Base-by-base conservation (phyloP, 2,888 invertebrate genomes). In the Drosophila kambysellisi region DNA sequence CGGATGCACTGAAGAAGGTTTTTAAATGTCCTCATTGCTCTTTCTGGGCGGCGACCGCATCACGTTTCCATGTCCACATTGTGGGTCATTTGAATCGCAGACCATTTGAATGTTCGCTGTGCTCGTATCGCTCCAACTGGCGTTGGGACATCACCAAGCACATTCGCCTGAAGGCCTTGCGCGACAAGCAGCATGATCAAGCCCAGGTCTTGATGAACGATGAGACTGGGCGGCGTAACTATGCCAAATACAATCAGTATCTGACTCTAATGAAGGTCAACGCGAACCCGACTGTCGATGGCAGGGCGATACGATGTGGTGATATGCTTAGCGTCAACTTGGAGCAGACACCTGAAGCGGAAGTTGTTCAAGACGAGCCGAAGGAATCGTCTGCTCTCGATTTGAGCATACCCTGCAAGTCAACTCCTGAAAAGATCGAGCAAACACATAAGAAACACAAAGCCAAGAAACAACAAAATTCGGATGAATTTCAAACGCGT, bases 71-170 rank as follows among this genome's bases (percentile, higher is more conserved):
- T 93, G 98, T 98, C 7, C 98, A 98, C 92, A 97, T 98, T 80
- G 98, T 98, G 29, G 98, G 98, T 6, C 98, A 98, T 93, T 94
- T 97, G 79, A 98, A 98, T 93, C 96, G 97, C 90, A 97, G 98
- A 91, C 98, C 98, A 2, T 99, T 98, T 92, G 97, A 98, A 93
- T 99, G 99, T 93, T 98, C 98, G 0, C 94, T 97, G 17, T 99
- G 99, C 94, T 96, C 97, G 65, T 98, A 98, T 92, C 96, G 97
- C 85, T 98, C 98, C 39, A 99, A 99, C 92, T 99, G 98, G 98
- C 95, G 98, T 79, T 98, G 98, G 97, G 99, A 99, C 94, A 98
- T 99, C 71, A 97, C 98, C 37, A 98, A 99, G 92, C 99, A 99
- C 93, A 98, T 99, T 79, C 96, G 97, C 89, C 94, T 98, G 81